Percentiles rank a stretch among this genome's conserved stretches.
phyloP scores from a whole-genome alignment of 2,113 vertebrate species.

The Ciconia stormi region DNA sequence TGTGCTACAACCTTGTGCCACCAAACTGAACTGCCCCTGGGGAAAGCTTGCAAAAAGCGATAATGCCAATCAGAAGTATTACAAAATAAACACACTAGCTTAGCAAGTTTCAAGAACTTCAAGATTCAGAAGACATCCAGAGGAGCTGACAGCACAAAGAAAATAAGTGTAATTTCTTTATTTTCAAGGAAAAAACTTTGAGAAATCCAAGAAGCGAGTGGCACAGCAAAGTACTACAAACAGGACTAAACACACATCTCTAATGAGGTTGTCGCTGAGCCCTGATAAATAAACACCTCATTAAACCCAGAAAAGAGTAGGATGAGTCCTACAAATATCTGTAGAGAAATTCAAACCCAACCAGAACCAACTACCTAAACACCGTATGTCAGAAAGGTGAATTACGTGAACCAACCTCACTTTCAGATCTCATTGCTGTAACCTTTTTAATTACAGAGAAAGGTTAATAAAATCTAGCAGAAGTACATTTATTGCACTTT shows the following conservation, averaged over 20 bases:
- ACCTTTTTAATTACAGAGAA: conserved; percentile 1
- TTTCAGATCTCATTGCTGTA: background rate
- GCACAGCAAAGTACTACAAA: background rate
- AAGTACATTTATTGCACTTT: background rate
- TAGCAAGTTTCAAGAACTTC: background rate
- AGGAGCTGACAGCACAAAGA: background rate
- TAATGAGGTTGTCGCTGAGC: background rate
- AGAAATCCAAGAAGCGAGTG: background rate
- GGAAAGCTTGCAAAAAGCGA: background rate
- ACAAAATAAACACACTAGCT: background rate
- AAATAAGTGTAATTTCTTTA: background rate
- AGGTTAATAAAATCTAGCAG: conserved; percentile 5
- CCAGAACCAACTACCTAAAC: background rate
- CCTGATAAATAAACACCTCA: background rate
- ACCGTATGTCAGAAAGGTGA: background rate
- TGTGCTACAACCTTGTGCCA: background rate
- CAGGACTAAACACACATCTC: background rate
- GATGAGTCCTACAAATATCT: background rate
- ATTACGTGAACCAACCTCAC: background rate
- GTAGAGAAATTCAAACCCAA: background rate
- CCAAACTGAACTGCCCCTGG: background rate
- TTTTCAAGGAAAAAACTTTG: background rate
- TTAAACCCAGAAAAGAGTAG: background rate
- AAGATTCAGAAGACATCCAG: background rate
- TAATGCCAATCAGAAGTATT: background rate